Base-by-base conservation (phyloP, 2,797 vertebrate genomes). In the Gambelia wislizenii region DNA sequence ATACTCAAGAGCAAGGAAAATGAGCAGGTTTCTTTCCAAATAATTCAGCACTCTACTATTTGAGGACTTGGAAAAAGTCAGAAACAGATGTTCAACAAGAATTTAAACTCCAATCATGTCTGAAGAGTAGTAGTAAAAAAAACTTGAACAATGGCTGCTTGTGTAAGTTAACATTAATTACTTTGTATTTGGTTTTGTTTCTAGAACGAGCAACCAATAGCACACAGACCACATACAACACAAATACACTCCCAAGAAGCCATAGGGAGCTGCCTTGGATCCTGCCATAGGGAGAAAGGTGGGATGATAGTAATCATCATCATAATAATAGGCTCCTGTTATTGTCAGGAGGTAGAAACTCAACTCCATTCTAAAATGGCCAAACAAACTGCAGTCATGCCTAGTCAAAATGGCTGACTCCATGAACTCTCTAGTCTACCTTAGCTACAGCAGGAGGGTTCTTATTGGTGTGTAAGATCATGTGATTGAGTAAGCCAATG, bases 1-100 rank as follows among this genome's bases (percentile, higher is more conserved):
- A 91, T 89, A 61, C 56, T 91, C 82, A 89, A 74, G 67, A 85
- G 82, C 30, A 87, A 83, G 69, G 87, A 79, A 84, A 85, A 91
- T 13, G 78, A 30, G 56, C 59, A 27, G 52, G n/a, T 74, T 69
- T 44, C 52, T 86, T 85, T 82, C 77, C 69, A 49, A 72, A 81
- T 75, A 90, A 44, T 69, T 74, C 54, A 47, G n/a, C 75, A 70
- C 44, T 80, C 22, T 77, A 72, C 54, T 83, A 39, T 39, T 67
- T 22, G n/a, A 52, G 33, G 44, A 3, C 0, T 42, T 4, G 49
- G 20, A 52, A 49, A 76, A 4, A 49, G 9, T 0, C n/a, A 81
- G 54, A 74, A 86, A 76, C 42, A 64, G 6, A 36, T 76, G 56
- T 81, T n/a, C 59, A 36, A 36, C 78, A 6, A 87, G 30, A 84